Conservation (phyloP, 2,888 invertebrate genomes). For the Criorhina ranunculi region DNA sequence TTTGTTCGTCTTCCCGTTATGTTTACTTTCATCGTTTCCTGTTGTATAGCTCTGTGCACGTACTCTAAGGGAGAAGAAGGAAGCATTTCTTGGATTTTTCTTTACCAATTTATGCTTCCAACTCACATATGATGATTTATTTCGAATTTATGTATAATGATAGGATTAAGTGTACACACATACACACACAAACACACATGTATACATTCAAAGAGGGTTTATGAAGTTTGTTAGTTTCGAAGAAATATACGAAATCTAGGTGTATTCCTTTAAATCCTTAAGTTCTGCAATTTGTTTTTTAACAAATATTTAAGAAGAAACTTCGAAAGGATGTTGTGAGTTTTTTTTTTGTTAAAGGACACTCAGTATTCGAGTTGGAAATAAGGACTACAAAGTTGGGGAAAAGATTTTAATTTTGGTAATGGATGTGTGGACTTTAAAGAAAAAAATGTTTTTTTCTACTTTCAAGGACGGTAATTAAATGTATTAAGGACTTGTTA, state of each 20-base stretch:
- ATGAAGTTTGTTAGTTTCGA: constrained; percentile 20
- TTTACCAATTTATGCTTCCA: constrained; percentile 41
- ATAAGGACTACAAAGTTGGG: neutral
- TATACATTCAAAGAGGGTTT: constrained; percentile 10
- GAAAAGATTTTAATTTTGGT: constrained; percentile 32
- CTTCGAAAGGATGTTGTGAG: constrained; percentile 1
- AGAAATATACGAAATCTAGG: neutral
- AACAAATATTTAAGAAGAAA: constrained; percentile 22
- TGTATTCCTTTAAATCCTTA: neutral
- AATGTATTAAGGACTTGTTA: too few species aligned
- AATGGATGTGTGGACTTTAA: constrained; percentile 19
- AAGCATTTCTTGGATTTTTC: constrained; percentile 4
- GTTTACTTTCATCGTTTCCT: neutral
- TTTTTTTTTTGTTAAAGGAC: neutral
- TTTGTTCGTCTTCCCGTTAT: too few species aligned
- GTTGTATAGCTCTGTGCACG: constrained; percentile 10
- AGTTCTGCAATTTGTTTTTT: constrained; percentile 17
- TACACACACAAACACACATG: too few species aligned
- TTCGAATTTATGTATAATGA: constrained; percentile 50
- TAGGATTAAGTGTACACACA: constrained; percentile 40
- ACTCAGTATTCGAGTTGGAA: neutral
- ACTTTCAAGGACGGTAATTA: neutral
- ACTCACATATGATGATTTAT: constrained; percentile 49
- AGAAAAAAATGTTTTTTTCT: neutral
- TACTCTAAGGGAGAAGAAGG: neutral